Conservation (phyloP, 2,113 vertebrate genomes). For the Onychostoma macrolepis region DNA sequence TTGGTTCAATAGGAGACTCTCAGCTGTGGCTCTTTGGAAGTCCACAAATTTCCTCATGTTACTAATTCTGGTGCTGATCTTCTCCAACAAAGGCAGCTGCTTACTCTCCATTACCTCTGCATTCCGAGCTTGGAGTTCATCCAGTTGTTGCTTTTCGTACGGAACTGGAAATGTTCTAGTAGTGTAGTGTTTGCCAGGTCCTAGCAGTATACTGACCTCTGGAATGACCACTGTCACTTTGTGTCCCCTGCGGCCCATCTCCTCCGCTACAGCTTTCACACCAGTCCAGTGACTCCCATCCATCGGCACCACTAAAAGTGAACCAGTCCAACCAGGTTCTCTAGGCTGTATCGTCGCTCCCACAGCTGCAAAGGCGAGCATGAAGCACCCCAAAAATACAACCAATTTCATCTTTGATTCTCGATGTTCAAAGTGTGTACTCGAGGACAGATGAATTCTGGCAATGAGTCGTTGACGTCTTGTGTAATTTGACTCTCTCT, state of each 20-base stretch:
- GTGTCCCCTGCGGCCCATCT: constrained; percentile 79
- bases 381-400: neutral
- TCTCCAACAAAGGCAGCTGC: constrained; percentile 62
- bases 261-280: constrained; percentile 69
- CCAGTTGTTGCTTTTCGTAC: constrained; percentile 66
- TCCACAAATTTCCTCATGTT: neutral
- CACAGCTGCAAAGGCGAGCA: neutral
- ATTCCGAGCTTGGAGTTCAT: fast-evolving
- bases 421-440: neutral
- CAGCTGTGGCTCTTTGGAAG: constrained; percentile 61
- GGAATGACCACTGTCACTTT: constrained; percentile 75
- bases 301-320: constrained; percentile 82
- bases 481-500: neutral
- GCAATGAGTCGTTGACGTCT: neutral
- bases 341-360: neutral
- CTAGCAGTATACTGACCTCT: constrained; percentile 74
- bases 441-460: neutral
- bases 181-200: constrained; percentile 73
- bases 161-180: constrained; percentile 67
- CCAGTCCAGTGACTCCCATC: constrained; percentile 91
- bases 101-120: constrained; percentile 29
- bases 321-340: constrained; percentile 64
- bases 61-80: neutral
- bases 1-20: constrained; percentile 71
- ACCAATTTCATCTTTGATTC: neutral